Evolutionary conservation across 1,140 invertebrate species (phyloP), one percentile per base, ranked within the genome.

Genomic region (Drosophila triauraria): DNA sequence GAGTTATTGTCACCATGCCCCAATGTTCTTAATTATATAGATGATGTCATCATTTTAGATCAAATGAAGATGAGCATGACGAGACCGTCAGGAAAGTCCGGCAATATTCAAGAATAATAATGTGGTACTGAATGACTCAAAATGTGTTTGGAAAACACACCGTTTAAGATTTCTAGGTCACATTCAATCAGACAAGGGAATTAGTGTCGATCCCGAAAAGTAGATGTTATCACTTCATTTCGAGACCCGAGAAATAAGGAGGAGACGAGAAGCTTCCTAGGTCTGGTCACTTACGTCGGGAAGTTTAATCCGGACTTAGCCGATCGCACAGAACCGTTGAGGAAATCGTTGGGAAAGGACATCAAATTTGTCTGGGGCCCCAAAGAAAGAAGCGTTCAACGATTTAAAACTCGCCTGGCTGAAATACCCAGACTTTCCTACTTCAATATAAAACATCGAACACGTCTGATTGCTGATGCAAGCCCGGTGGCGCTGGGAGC

Each of bases 221-320:
- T 78, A 7, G 32, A 71, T 43, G 17, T 57, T 4, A 75, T 80
- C 30, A 40, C 56, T 13, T 43, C 27, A 46, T 78, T 78, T 9
- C 38, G 80, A 50, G 51, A 56, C 17, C 63, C 76, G 13, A 61
- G 57, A 25, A 75, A 44, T 20, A 72, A 78, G 35, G 87, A 92
- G 72, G 87, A 93, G 75, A 54, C 90, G 0, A 47, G 82, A 17
- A 90, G 91, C 46, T 93, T 93, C 59, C 46, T 93, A 47, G 92
- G 92, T 3, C 47, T 92, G 27, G 65, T 93, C 1, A 91, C 83
- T 53, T 92, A 81, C 43, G 78, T 85, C n/a, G 80, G 71, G 23
- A 81, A 82, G 60, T 93, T 87, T 59, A 88, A 93, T 48, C 79
- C 92, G 10, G 76, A 72, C 12, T 23, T 77, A 42, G 47, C 58